A percentile compares a stretch with the other conserved stretches of the same genome.
Conservation (phyloP, 2,888 invertebrate genomes). For the Plagodis dolabraria region DNA sequence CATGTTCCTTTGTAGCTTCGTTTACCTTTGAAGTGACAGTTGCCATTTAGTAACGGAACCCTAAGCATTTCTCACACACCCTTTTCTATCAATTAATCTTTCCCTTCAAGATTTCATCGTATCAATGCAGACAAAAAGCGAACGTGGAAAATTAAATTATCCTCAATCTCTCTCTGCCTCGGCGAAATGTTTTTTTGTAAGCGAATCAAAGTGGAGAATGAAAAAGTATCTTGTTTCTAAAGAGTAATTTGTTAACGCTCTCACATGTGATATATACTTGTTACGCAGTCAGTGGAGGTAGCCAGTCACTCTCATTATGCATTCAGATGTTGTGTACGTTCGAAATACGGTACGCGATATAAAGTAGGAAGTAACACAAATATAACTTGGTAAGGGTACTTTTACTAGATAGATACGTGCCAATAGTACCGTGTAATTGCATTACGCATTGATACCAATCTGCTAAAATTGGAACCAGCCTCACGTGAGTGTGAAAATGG, state of each 20-base stretch:
- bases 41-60: neutral
- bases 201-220: constrained; percentile 6
- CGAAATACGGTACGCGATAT: constrained; percentile 6
- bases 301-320: constrained; percentile 4
- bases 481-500: too few species aligned
- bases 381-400: too few species aligned
- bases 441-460: too few species aligned
- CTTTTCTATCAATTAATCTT: constrained; percentile 22
- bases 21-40: too few species aligned
- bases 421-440: too few species aligned
- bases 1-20: neutral
- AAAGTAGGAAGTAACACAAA: neutral
- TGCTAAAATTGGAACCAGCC: too few species aligned
- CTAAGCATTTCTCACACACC: constrained; percentile 10
- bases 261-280: neutral
- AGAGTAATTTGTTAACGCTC: constrained; percentile 9
- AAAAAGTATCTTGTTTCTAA: constrained; percentile 10
- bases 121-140: constrained; percentile 31
- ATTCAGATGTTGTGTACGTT: constrained; percentile 6
- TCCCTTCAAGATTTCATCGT: constrained; percentile 17
- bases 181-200: constrained; percentile 19
- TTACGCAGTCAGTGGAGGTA: neutral
- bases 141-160: constrained; percentile 39
- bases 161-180: constrained; percentile 32
- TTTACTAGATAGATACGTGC: too few species aligned